phyloP scores from a whole-genome alignment of 2,888 invertebrate genomes.

The Polydrusus pterygomalis region DNA sequence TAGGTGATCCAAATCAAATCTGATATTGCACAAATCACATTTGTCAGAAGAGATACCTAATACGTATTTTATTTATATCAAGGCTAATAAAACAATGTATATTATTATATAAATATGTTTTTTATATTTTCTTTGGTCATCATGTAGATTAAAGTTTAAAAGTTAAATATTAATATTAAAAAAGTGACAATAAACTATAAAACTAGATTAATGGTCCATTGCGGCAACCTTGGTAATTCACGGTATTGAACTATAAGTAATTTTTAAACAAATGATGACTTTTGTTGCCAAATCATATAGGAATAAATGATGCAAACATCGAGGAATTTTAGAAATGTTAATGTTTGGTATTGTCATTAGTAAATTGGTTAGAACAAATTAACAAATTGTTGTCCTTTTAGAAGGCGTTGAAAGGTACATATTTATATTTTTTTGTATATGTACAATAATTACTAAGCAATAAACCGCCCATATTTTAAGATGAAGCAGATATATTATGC shows the following conservation, averaged over 20 bases:
- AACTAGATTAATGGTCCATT: not conserved
- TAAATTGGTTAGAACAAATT: constrained; percentile 7
- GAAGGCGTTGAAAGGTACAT: not conserved
- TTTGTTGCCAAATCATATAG: not conserved
- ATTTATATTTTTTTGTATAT: not conserved
- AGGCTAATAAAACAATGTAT: too few species aligned
- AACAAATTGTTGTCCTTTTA: not conserved
- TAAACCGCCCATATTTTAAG: not conserved
- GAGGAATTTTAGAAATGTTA: constrained; percentile 16
- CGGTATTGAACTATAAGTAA: constrained; percentile 16
- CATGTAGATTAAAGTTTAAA: too few species aligned
- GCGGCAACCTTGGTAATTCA: constrained; percentile 9
- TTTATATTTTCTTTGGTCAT: too few species aligned
- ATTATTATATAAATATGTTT: too few species aligned
- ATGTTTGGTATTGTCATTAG: constrained; percentile 12
- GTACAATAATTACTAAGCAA: not conserved
- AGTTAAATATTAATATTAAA: not conserved
- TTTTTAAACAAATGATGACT: constrained; percentile 12
- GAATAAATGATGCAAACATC: constrained; percentile 10
- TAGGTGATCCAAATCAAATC: too few species aligned
- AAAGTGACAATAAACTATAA: not conserved
- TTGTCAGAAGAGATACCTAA: too few species aligned
- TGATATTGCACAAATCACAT: too few species aligned
- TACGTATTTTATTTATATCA: too few species aligned
- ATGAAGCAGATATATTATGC: too few species aligned